These are phyloP conservation scores for Poeciliopsis gracilis DNA, from an alignment of 2,797 vertebrate genomes.

Conservation along the genomic window DNA sequence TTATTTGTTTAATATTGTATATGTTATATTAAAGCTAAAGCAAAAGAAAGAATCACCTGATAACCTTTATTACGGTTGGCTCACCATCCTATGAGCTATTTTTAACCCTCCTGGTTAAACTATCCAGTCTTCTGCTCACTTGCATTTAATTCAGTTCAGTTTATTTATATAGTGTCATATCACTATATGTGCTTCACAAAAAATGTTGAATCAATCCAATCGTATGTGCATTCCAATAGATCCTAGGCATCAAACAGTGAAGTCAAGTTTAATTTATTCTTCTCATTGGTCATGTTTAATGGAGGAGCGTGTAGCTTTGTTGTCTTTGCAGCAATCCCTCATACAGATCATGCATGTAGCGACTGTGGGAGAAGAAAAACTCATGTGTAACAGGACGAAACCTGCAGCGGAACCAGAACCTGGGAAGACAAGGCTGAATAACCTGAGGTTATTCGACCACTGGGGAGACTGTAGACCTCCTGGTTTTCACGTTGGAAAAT, in stretches of 20 bases:
- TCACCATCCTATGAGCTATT: too few species aligned
- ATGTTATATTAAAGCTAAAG: too few species aligned
- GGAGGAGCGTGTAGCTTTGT: too few species aligned
- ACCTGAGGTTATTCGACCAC: neutral
- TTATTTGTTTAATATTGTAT: too few species aligned
- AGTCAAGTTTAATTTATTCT: neutral
- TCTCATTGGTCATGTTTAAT: neutral
- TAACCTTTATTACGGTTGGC: neutral
- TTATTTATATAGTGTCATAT: neutral
- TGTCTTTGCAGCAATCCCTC: too few species aligned
- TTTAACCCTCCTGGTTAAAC: neutral
- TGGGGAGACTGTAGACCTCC: neutral
- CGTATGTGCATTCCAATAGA: neutral
- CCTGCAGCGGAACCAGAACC: neutral
- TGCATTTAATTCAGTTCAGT: too few species aligned
- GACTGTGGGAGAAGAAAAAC: too few species aligned
- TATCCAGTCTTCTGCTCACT: too few species aligned
- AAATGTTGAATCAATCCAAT: neutral
- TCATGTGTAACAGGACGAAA: neutral
- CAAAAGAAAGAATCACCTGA: neutral
- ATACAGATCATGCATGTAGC: too few species aligned
- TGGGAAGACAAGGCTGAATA: neutral
- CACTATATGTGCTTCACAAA: neutral
- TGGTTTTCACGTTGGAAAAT: neutral
- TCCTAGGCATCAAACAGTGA: neutral